Evolutionary conservation across 64 coral and sea anemone species (phyloP).

Genomic region (Cladopsammia gracilis): DNA sequence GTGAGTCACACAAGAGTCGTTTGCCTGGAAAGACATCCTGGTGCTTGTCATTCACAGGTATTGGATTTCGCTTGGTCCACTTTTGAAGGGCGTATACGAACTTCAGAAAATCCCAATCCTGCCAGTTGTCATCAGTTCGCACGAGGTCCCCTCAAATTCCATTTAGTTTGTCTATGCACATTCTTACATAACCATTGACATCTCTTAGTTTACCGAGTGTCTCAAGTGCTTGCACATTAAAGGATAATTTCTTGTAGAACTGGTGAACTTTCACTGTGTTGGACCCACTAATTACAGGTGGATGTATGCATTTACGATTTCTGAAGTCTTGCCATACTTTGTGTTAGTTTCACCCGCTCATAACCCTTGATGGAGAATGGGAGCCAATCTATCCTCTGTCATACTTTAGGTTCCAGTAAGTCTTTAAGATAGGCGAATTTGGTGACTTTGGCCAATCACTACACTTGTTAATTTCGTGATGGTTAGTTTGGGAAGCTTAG

Average conservation of each 20-base stretch:
- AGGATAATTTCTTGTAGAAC: background rate
- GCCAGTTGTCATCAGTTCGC: slow-evolving; percentile 50
- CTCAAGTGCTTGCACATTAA: background rate
- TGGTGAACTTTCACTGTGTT: slow-evolving; percentile 2
- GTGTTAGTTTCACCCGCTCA: slow-evolving; percentile 7
- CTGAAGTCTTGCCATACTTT: slow-evolving; percentile 73
- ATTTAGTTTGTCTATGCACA: slow-evolving; percentile 53
- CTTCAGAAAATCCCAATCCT: slow-evolving; percentile 63
- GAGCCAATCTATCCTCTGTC: slow-evolving; percentile 30
- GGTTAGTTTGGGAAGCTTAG: no score
- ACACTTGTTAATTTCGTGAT: slow-evolving; percentile 44
- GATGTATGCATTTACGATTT: slow-evolving; percentile 35
- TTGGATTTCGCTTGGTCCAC: background rate
- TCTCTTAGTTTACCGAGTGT: slow-evolving; percentile 59
- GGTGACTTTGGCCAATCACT: slow-evolving; percentile 33
- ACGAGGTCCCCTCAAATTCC: slow-evolving; percentile 55
- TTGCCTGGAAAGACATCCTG: no score
- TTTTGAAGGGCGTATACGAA: slow-evolving; percentile 58
- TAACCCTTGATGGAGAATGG: slow-evolving; percentile 58
- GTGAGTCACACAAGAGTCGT: no score
- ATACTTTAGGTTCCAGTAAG: slow-evolving; percentile 21
- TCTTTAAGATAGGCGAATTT: slow-evolving; percentile 72
- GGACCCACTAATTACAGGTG: slow-evolving; percentile 8
- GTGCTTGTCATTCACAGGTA: background rate
- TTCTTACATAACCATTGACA: slow-evolving; percentile 37